phyloP scores from a whole-genome alignment of 1,140 invertebrate genomes.

The Drosophila teissieri region DNA sequence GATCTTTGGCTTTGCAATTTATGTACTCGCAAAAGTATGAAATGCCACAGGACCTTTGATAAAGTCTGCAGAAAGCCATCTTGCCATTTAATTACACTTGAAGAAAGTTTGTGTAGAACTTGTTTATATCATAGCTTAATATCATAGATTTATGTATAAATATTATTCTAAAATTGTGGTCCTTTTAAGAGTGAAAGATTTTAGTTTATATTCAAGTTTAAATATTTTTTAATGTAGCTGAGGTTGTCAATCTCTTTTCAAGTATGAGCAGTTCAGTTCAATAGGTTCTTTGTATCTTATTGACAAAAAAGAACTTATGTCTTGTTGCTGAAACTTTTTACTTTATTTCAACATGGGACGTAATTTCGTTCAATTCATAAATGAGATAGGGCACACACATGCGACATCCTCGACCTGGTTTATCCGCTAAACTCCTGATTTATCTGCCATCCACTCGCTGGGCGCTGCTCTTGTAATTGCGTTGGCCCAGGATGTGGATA shows the following conservation, averaged over 20 bases:
- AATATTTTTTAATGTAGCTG: too few relatives aligned
- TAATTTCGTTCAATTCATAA: conserved; percentile 34
- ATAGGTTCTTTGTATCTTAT: too few relatives aligned
- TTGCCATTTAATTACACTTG: conserved; percentile 32
- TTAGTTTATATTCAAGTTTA: too few relatives aligned
- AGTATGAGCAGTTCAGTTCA: too few relatives aligned
- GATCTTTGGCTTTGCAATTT: conserved; percentile 21
- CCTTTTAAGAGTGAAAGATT: too few relatives aligned
- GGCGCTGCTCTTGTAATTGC: conserved; percentile 32
- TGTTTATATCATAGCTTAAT: too few relatives aligned
- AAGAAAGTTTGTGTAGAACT: background rate
- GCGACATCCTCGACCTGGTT: conserved; percentile 22
- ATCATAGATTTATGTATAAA: too few relatives aligned
- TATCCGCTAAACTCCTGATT: conserved; percentile 42
- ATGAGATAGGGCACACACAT: conserved; percentile 61
- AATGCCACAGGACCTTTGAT: conserved; percentile 26
- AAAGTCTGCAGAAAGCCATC: conserved; percentile 1
- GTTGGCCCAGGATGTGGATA: background rate
- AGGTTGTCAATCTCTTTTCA: too few relatives aligned
- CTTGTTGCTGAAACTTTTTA: background rate
- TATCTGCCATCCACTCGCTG: conserved; percentile 30
- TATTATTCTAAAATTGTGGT: too few relatives aligned
- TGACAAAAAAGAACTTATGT: too few relatives aligned
- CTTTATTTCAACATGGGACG: background rate
- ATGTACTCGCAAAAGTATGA: conserved; percentile 28